Evolutionary conservation across 2,797 vertebrate species (phyloP).

Genomic region (Glossophaga mutica): DNA sequence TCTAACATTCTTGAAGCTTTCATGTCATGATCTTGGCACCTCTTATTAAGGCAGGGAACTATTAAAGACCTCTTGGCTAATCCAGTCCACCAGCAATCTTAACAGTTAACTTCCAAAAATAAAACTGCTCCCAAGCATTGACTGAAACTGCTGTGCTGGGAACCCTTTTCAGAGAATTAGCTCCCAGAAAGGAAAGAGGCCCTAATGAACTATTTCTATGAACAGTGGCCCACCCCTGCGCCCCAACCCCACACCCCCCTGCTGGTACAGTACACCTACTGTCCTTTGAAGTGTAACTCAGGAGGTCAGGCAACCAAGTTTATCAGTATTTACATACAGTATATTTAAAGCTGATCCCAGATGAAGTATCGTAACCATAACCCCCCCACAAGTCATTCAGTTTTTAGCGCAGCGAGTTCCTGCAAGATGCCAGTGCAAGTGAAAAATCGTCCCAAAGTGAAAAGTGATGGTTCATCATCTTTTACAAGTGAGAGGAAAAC

Average conservation of each 20-base stretch:
- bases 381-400: slow-evolving; percentile 24
- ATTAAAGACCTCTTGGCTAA: slow-evolving; percentile 25
- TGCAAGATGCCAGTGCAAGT: slow-evolving; percentile 43
- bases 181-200: slow-evolving; percentile 48
- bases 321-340: slow-evolving; percentile 42
- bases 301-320: slow-evolving; percentile 15
- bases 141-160: not conserved
- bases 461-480: not conserved
- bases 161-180: slow-evolving; percentile 38
- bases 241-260: not conserved
- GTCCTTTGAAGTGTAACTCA: slow-evolving; percentile 30
- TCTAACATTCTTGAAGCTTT: slow-evolving; percentile 22
- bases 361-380: slow-evolving; percentile 29
- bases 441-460: slow-evolving; percentile 25
- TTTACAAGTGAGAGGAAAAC: slow-evolving; percentile 1
- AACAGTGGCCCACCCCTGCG: no score
- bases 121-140: slow-evolving; percentile 39
- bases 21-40: not conserved
- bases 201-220: not conserved
- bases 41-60: slow-evolving; percentile 34
- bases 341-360: slow-evolving; percentile 59
- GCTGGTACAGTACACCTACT: not conserved
- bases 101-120: slow-evolving; percentile 49
- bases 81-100: not conserved
- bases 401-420: not conserved